Evolutionary conservation across 2,888 invertebrate species (phyloP), one percentile per base, ranked within the genome.

Genomic region (Masnerella sp.): DNA sequence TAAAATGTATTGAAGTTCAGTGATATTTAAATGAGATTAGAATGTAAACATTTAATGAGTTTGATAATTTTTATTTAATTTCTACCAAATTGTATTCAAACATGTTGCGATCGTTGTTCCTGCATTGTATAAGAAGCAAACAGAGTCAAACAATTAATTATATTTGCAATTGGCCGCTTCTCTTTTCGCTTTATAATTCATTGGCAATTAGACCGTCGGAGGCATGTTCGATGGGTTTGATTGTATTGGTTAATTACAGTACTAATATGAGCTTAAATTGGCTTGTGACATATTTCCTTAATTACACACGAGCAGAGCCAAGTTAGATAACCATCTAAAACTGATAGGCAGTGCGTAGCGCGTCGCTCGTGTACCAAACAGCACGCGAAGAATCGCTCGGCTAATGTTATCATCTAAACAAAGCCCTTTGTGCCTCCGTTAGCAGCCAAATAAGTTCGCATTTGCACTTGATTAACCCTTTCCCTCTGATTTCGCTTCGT

Each of bases 401-500:
- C 25, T 51, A 68, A 58, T 49, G 58, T 58, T 58, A 58, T 58
- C 51, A 17, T 51, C 58, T 49, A 49, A 67, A 67, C 67, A 58
- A 59, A 68, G 67, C 32, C 67, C 58, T 68, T 68, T 68, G 67
- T 68, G 32, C 17, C 42, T 2, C 54, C 15, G 30, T 42, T 58
- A 32, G 58, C 18, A 47, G 22, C 36, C 22, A 51, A 68, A 49
- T 51, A 68, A 58, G 67, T 68, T 51, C 67, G 34, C 49, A 47
- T 69, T 69, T 69, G 68, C 52, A 61, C 52, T 69, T 61, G 68
- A 69, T 69, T 69, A 69, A 42, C 52, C n/a, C n/a, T n/a, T n/a
- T n/a, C n/a, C n/a, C n/a, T n/a, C n/a, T n/a, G n/a, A n/a, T n/a
- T n/a, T n/a, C n/a, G n/a, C n/a, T n/a, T n/a, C n/a, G n/a, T n/a